Conservation (phyloP, 1,140 invertebrate species). For the Drosophila kurseongensis region DNA sequence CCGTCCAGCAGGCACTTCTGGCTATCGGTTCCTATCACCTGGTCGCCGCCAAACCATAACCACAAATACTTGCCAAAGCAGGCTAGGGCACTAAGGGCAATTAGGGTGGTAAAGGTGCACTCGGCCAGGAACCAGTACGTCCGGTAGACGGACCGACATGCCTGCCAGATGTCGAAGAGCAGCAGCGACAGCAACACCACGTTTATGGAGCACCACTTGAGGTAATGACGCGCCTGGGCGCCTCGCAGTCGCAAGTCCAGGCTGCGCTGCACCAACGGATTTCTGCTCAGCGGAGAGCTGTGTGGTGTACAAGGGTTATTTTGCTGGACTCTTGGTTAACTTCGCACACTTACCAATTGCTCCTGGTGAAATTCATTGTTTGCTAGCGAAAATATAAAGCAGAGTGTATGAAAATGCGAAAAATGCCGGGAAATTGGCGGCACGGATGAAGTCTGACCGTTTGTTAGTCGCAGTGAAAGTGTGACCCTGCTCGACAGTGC, state of each 20-base stretch:
- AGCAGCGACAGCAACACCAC: slow-evolving; percentile 57
- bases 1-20: slow-evolving; percentile 84
- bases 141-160: slow-evolving; percentile 24
- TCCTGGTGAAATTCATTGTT: slow-evolving; percentile 37
- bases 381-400: neutral
- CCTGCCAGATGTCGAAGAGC: slow-evolving; percentile 60
- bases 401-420: neutral
- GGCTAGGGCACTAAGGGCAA: slow-evolving; percentile 83
- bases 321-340: neutral
- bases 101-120: slow-evolving; percentile 64
- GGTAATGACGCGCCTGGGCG: slow-evolving; percentile 52
- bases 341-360: slow-evolving; percentile 14
- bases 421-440: slow-evolving; percentile 37
- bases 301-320: neutral
- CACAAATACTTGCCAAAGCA: slow-evolving; percentile 84
- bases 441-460: no score
- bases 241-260: slow-evolving; percentile 57
- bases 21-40: slow-evolving; percentile 74
- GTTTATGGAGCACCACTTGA: slow-evolving; percentile 77
- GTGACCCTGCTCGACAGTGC: no score
- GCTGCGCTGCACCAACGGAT: slow-evolving; percentile 51
- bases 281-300: slow-evolving; percentile 42
- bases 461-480: no score
- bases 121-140: slow-evolving; percentile 78
- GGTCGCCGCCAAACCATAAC: slow-evolving; percentile 64